Base-by-base conservation (phyloP, 2,888 invertebrate species). In the Perizoma affinitatum region DNA sequence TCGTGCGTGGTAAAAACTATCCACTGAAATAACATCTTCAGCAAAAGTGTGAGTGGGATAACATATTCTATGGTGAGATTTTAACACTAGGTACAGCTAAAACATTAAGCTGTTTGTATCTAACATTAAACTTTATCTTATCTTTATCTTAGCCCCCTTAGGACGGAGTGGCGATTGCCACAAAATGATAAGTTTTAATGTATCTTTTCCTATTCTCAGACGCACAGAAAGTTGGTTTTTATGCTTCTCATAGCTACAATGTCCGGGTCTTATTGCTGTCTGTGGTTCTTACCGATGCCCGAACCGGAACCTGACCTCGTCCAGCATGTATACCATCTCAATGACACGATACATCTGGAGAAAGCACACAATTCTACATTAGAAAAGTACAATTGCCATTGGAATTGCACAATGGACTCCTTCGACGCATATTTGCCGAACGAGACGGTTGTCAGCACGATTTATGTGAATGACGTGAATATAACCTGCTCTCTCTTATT, bases 211-310 rank as follows among this genome's bases (percentile, higher is more conserved):
- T 51, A 45, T 9, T 87, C 87, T 36, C 84, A 93, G 90, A 81
- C 86, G 5, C 93, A 93, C 72, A 93, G 97, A 67, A 96, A 96
- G 82, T 74, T 93, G 0, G 95, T 97, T 54, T 97, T 97, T 75
- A 93, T 96, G 81, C 69, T 90, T 0, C 83, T 97, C 0, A 94
- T 97, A 48, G 68, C 92, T 0, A 67, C 92, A 0, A 96, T 96
- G 93, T 94, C 95, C 0, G 75, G 94, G 0, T 94, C 95, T 0
- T 97, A 94, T 76, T 93, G 95, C n/a, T 87, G 94, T 11, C 93
- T 97, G 63, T 95, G 95, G 83, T 95, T 96, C 71, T 85, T 96
- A 0, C 87, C 87, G 0, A 79, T 77, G 76, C 82, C 86, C 0
- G 79, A 77, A 7, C 65, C 66, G 0, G 63, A 58, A 8, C 38